Base-by-base conservation (phyloP, 1,140 invertebrate genomes). In the Hylaeus anthracinus region DNA sequence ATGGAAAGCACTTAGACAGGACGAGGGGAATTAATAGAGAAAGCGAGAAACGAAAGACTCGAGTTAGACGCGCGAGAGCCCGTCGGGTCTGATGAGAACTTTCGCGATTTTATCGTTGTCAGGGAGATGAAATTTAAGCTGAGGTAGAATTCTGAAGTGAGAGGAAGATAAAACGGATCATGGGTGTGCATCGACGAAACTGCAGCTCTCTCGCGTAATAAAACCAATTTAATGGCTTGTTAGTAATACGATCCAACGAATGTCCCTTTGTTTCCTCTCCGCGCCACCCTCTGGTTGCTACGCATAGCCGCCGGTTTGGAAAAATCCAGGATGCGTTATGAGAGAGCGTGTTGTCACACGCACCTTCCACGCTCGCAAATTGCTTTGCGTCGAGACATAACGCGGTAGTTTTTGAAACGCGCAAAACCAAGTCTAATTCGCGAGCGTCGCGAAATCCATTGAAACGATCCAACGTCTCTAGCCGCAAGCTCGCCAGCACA, bases 11-110 rank as follows among this genome's bases (percentile, higher is more conserved):
- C 66, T 78, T 69, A 60, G 74, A 67, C 43, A 43, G 41, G 55
- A 58, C n/a, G 72, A 64, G 10, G 51, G 37, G 63, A 69, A 73
- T 72, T 78, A 78, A 78, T 72, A 72, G 58, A 63, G 56, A 71
- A 53, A 70, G 56, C 37, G 66, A 43, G 58, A 72, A 72, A 78
- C 26, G 76, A 72, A 78, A 78, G 76, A 64, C 56, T 14, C 10
- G 55, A 45, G 37, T 78, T 69, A 41, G n/a, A 15, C 48, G 60
- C 3, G 37, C 10, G 58, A 65, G 43, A 14, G 6, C 5, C 55
- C 0, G 51, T 8, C 51, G 6, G 15, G 39, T 45, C 41, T 14
- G 41, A 10, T 39, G 12, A 45, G 41, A 39, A 75, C 64, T 69
- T 69, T 1, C 41, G 58, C 69, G 76, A 78, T 78, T 78, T 72